These are phyloP conservation scores for Scrobipalpa atriplicella DNA, from an alignment of 2,888 invertebrate species.

Conservation along the genomic window DNA sequence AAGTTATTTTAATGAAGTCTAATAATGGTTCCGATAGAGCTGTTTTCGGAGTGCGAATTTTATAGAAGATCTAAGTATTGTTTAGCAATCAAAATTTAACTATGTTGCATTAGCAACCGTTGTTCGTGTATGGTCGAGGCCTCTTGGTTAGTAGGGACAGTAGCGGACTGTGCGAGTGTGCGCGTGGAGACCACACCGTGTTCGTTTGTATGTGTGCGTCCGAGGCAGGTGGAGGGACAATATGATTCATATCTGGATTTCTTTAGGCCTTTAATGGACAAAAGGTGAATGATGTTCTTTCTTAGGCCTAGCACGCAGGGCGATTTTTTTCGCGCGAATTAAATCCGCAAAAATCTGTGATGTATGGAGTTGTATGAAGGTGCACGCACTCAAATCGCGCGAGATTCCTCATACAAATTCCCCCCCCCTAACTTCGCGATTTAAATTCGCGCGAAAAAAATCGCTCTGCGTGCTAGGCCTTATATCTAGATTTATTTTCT, in stretches of 20 bases:
- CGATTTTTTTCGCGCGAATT: too few relatives aligned
- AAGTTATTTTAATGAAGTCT: too few relatives aligned
- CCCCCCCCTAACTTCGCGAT: too few relatives aligned
- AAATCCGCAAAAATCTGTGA: too few relatives aligned
- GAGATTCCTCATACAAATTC: too few relatives aligned
- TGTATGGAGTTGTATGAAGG: too few relatives aligned
- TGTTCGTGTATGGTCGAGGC: conserved; percentile 60
- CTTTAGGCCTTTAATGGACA: background rate
- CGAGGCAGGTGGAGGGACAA: conserved; percentile 12
- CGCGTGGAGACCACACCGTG: conserved; percentile 80
- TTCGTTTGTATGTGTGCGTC: conserved; percentile 42
- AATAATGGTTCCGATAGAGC: too few relatives aligned
- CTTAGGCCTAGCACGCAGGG: too few relatives aligned
- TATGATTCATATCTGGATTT: background rate
- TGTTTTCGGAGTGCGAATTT: background rate
- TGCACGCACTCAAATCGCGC: too few relatives aligned
- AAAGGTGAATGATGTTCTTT: too few relatives aligned
- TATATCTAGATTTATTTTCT: background rate
- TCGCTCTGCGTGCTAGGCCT: background rate
- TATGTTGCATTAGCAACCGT: background rate
- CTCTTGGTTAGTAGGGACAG: conserved; percentile 74
- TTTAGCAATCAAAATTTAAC: background rate
- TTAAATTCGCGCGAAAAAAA: too few relatives aligned
- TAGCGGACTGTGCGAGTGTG: conserved; percentile 78
- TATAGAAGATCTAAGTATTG: background rate